Base-by-base conservation (phyloP, 2,113 vertebrate species). In the Chamaetylas fuelleborni region DNA sequence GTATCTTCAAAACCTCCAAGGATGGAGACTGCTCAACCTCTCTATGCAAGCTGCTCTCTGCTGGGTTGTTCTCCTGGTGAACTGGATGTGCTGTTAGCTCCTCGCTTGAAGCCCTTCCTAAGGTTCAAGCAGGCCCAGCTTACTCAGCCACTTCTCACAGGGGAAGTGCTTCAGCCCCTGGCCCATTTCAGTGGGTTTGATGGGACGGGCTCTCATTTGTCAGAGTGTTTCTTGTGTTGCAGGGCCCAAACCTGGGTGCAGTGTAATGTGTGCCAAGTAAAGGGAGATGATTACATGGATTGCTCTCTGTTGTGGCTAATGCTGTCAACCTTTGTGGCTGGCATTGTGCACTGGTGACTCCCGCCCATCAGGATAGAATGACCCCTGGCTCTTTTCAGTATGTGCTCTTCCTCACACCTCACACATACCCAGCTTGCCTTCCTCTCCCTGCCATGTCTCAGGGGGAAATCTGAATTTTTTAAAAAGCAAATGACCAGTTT, bases 321-420 rank as follows among this genome's bases (percentile, higher is more conserved):
- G 33, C 14, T 38, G 15, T 42, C 74, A n/a, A 14, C 18, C 12
- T 42, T 57, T 3, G 3, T 73, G 64, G 9, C 38, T 83, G 54
- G 6, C 42, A 65, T 73, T 0, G 0, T 33, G 28, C 31, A 10
- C 8, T n/a, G 47, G 19, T 2, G 11, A 50, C 40, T 56, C 34
- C n/a, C 66, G 42, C 19, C 38, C 18, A 23, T 22, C 23, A 54
- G 38, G 25, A 66, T 28, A 53, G 71, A 89, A 69, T 29, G 20
- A 34, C 45, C 6, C 3, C 22, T 51, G 53, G 28, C 65, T 45
- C 9, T 73, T 72, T 43, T 40, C 15, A 53, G 38, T 58, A 20
- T 65, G 33, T 51, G 17, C 11, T 65, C 65, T 19, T 36, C 53
- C 16, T 19, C 24, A 50, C 18, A 51, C 12, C 10, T 53, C 13